Percentiles rank a stretch among this genome's conserved stretches.
Conservation (phyloP, 2,113 vertebrate species). For the Prinia subflava region DNA sequence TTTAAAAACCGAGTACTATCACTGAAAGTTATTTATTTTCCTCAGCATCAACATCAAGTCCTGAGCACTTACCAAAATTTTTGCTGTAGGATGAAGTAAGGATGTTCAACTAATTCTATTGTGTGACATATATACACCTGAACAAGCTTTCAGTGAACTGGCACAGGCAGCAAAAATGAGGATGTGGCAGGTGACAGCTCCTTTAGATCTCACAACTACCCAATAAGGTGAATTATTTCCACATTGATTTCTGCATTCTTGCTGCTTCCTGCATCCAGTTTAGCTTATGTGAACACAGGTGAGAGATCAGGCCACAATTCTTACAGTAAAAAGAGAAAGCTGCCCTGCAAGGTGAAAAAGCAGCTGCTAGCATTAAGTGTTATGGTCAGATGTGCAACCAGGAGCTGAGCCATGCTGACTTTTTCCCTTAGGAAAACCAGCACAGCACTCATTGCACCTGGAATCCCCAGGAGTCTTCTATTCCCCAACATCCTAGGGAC, state of each 20-base stretch:
- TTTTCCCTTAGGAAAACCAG: background rate
- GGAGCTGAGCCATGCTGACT: background rate
- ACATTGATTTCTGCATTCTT: background rate
- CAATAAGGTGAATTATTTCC: background rate
- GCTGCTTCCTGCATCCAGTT: background rate
- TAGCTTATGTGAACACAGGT: background rate
- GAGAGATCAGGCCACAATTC: background rate
- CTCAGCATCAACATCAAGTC: background rate
- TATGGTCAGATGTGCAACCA: background rate
- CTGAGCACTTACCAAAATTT: background rate
- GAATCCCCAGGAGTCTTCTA: background rate
- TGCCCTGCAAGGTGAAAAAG: background rate
- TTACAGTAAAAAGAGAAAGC: background rate
- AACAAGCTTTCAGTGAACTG: background rate
- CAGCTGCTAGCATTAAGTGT: background rate
- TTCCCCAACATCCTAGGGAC: background rate
- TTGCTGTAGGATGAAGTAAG: background rate
- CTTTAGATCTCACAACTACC: background rate
- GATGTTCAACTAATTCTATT: background rate
- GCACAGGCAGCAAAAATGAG: background rate
- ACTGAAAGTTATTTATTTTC: background rate
- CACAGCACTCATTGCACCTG: background rate
- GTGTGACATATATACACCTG: background rate
- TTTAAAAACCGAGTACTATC: background rate
- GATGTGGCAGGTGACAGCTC: background rate